Evolutionary conservation across 2,113 vertebrate genomes (phyloP).

Genomic region (Lophius piscatorius): DNA sequence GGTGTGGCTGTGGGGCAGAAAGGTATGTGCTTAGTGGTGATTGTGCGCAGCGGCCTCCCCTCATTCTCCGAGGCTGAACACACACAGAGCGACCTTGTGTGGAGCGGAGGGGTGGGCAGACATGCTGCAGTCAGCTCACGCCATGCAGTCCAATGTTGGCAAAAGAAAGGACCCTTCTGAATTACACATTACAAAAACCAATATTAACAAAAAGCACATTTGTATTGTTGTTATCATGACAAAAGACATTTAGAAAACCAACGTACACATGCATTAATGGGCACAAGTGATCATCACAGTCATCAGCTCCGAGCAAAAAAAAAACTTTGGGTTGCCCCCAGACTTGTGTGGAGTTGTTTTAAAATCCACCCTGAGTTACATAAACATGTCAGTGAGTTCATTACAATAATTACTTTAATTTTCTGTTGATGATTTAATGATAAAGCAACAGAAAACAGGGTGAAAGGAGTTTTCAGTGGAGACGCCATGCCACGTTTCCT

Average conservation of each 20-base stretch:
- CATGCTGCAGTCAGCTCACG: conserved; percentile 68
- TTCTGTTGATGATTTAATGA: conserved; percentile 76
- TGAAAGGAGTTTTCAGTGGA: conserved; percentile 57
- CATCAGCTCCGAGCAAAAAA: conserved; percentile 39
- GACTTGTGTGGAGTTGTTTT: conserved; percentile 56
- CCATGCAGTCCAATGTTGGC: conserved; percentile 53
- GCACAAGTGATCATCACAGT: conserved; percentile 21
- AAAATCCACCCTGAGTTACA: conserved; percentile 65
- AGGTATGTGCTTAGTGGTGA: conserved; percentile 76
- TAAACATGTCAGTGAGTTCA: conserved; percentile 73
- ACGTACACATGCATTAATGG: conserved; percentile 16
- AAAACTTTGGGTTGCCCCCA: conserved; percentile 42
- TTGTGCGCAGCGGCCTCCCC: conserved; percentile 66
- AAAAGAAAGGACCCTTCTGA: conserved; percentile 27
- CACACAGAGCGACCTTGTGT: conserved; percentile 82
- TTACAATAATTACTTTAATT: conserved; percentile 78
- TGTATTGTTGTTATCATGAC: too few species aligned
- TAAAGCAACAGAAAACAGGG: conserved; percentile 63
- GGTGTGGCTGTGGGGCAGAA: conserved; percentile 64
- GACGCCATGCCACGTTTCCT: conserved; percentile 57
- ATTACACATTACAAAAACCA: conserved; percentile 6
- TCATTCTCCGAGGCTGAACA: conserved; percentile 77
- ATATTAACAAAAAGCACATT: conserved; percentile 18
- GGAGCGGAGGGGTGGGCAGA: conserved; percentile 63
- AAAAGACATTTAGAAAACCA: too few species aligned